Conservation (phyloP, 2,888 invertebrate species). For the Glaucopsyche alexis region DNA sequence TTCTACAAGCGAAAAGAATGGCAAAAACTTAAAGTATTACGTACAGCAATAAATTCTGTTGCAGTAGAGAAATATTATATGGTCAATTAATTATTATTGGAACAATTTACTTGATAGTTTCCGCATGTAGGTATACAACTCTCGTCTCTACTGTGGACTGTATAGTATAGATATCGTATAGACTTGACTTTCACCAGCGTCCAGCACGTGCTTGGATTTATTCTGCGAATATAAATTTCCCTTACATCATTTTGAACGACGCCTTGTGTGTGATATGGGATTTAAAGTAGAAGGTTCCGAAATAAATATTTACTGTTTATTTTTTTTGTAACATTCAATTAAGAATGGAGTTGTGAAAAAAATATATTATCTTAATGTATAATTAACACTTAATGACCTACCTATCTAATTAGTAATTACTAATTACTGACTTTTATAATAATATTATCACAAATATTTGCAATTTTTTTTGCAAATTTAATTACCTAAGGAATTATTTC, state of each 20-base stretch:
- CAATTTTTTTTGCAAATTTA: no score
- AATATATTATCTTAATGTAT: no score
- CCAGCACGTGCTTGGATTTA: neutral
- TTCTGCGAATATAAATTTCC: constrained; percentile 12
- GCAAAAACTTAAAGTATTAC: constrained; percentile 3
- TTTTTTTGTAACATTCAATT: neutral
- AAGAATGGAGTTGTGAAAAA: no score
- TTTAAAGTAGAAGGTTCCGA: neutral
- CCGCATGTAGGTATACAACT: neutral
- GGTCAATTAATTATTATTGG: constrained; percentile 22
- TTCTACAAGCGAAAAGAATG: neutral
- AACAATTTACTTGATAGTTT: constrained; percentile 18
- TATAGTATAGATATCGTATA: neutral
- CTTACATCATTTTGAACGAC: constrained; percentile 15
- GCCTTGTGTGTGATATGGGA: neutral
- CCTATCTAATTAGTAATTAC: no score
- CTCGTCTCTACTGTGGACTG: neutral
- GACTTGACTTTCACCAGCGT: constrained; percentile 25
- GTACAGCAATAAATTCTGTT: constrained; percentile 17
- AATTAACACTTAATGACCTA: no score
- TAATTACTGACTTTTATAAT: no score
- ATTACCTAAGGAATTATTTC: no score
- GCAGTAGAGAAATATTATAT: constrained; percentile 16
- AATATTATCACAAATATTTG: no score
- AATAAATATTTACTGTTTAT: neutral